Conservation (phyloP, 2,888 invertebrate genomes). For the Drosophila merina region DNA sequence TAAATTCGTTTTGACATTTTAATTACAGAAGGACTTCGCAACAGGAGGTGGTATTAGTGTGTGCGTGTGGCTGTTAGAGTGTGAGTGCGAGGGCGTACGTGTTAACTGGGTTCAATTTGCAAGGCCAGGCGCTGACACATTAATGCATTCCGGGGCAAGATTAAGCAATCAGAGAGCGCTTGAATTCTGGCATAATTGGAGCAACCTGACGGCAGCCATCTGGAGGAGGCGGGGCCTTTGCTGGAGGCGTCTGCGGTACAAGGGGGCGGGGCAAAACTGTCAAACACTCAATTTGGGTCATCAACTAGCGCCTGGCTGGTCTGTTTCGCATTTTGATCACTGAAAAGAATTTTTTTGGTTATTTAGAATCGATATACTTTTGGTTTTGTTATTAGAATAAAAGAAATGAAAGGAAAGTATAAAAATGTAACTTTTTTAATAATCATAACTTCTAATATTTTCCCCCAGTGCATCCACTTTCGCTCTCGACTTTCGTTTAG, state of each 20-base stretch:
- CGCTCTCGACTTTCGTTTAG: conserved; percentile 52
- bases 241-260: neutral
- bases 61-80: neutral
- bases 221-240: neutral
- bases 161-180: conserved; percentile 65
- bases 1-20: conserved; percentile 65
- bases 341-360: neutral
- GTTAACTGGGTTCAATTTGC: conserved; percentile 49
- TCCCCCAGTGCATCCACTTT: conserved; percentile 1
- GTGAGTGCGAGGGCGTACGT: conserved; percentile 20
- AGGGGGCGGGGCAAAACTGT: conserved; percentile 8
- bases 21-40: conserved; percentile 55
- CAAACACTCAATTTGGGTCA: conserved; percentile 46
- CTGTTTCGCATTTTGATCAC: conserved; percentile 9
- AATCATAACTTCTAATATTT: neutral
- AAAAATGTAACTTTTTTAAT: too few relatives aligned
- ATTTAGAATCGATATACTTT: too few relatives aligned
- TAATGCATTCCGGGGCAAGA: conserved; percentile 70
- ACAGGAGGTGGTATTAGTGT: neutral
- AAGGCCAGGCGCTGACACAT: conserved; percentile 54
- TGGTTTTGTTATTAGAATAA: too few relatives aligned
- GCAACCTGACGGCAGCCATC: conserved; percentile 34
- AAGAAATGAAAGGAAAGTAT: too few relatives aligned
- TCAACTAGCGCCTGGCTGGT: conserved; percentile 45
- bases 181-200: conserved; percentile 43